Percentiles rank a stretch among this genome's conserved stretches.
These are phyloP conservation scores for Ictidomys tridecemlineatus DNA, from an alignment of 2,113 vertebrate genomes.

Conservation along the genomic window DNA sequence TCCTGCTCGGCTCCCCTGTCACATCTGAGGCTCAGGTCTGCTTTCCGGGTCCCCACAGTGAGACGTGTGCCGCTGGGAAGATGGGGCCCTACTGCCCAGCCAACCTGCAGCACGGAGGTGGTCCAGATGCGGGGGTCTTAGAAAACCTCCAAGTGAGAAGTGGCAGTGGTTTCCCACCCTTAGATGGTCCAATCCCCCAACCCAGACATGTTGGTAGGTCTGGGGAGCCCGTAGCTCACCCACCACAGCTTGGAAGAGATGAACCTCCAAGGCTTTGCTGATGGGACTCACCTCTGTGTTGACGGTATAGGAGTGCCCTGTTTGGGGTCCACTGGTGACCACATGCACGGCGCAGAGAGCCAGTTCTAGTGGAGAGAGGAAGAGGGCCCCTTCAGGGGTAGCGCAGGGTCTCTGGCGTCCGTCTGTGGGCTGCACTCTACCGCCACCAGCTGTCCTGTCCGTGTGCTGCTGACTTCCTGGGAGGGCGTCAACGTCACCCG, in stretches of 20 bases:
- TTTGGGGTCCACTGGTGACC: neutral
- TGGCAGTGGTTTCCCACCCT: neutral
- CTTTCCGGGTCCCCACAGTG: neutral
- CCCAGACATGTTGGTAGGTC: neutral
- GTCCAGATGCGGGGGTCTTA: too few species aligned
- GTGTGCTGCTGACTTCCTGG: neutral
- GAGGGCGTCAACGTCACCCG: neutral
- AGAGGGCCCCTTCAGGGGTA: neutral
- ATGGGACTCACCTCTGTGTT: too few species aligned
- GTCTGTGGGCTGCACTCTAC: neutral
- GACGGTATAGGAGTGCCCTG: neutral
- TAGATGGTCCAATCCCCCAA: neutral
- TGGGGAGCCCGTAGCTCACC: neutral
- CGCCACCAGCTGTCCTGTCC: neutral
- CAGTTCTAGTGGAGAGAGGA: neutral
- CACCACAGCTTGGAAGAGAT: neutral
- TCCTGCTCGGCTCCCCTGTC: neutral
- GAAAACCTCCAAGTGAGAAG: neutral
- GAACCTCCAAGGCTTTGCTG: neutral
- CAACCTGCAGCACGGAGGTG: neutral
- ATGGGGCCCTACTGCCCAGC: neutral
- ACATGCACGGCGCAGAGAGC: neutral
- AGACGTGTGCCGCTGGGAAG: accelerated
- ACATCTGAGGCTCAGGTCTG: neutral
- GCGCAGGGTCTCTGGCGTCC: too few species aligned